Evolutionary conservation across 2,797 vertebrate genomes (phyloP).

Genomic region (Capromys pilorides): DNA sequence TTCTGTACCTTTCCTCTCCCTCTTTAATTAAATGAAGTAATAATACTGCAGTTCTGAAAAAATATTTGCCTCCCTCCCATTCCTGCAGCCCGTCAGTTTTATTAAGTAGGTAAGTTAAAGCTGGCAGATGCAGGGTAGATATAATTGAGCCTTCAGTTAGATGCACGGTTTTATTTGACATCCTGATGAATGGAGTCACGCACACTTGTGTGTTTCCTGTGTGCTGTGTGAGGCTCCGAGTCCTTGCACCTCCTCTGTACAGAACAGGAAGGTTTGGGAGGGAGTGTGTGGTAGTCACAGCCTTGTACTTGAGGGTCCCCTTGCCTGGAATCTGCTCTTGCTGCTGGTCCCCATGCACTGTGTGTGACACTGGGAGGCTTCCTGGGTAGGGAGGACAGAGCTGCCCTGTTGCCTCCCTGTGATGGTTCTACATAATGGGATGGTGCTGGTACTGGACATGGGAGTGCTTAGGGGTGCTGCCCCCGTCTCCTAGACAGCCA

Average conservation of each 20-base stretch:
- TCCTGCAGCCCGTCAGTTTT: slow-evolving; percentile 16
- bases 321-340: neutral
- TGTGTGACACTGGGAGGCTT: neutral
- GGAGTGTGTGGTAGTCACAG: rapidly evolving
- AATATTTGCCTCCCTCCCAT: slow-evolving; percentile 30
- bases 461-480: neutral
- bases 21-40: slow-evolving; percentile 51
- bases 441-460: neutral
- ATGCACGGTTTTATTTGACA: neutral
- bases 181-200: neutral
- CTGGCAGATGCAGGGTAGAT: neutral
- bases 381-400: neutral
- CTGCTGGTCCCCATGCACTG: neutral
- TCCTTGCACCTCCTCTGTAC: neutral
- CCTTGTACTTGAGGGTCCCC: neutral
- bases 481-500: neutral
- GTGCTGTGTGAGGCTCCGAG: neutral
- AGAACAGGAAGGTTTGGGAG: neutral
- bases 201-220: neutral
- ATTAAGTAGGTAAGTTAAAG: slow-evolving; percentile 41
- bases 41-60: slow-evolving; percentile 41
- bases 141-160: neutral
- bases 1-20: neutral
- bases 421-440: neutral
- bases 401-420: rapidly evolving